Percentiles rank a stretch among this genome's conserved stretches.
Evolutionary conservation across 2,797 vertebrate species (phyloP).

Genomic region (Garrulus glandarius): DNA sequence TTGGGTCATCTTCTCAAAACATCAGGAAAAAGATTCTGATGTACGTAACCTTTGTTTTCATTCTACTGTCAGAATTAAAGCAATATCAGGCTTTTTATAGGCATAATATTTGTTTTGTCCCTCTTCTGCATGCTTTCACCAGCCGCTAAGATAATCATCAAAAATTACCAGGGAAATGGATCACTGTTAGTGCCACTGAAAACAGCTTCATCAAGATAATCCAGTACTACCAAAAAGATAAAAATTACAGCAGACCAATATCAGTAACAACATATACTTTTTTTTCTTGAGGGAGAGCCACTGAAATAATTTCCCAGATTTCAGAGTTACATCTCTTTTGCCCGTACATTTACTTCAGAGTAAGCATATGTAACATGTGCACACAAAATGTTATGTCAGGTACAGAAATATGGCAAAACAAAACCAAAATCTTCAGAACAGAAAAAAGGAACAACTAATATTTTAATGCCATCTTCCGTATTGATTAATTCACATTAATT

Average conservation of each 20-base stretch:
- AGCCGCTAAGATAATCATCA: slow-evolving; percentile 37
- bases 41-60: background rate
- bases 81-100: slow-evolving; percentile 9
- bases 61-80: slow-evolving; percentile 7
- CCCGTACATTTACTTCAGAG: background rate
- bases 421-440: background rate
- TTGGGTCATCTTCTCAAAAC: slow-evolving; percentile 31
- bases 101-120: slow-evolving; percentile 24
- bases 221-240: background rate
- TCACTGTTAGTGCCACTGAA: background rate
- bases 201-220: background rate
- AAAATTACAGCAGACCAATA: background rate
- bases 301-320: background rate
- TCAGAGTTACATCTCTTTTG: background rate
- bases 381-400: background rate
- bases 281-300: background rate
- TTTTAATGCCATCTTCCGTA: background rate
- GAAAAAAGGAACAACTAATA: background rate
- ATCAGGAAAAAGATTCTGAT: slow-evolving; percentile 31
- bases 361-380: background rate
- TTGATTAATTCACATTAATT: background rate
- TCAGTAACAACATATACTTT: background rate
- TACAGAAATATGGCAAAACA: background rate
- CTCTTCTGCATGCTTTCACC: background rate
- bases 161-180: background rate